Percentiles rank a stretch among this genome's conserved stretches.
Conservation (phyloP, 2,797 vertebrate genomes). For the Melanotaenia parkinsoni region DNA sequence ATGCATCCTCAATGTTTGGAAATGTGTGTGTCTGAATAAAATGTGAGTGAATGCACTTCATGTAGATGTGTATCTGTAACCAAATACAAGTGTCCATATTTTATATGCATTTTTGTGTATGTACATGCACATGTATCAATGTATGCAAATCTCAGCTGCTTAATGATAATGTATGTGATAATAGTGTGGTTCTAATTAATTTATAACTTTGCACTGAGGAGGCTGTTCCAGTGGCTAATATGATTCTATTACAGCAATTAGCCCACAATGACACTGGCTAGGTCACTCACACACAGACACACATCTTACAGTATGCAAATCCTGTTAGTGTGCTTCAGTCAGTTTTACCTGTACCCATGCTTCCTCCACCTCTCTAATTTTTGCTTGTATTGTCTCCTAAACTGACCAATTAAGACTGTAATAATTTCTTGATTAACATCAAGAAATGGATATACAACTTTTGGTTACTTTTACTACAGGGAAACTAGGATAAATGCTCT, state of each 20-base stretch:
- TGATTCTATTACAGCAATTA: constrained; percentile 90
- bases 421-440: too few relatives aligned
- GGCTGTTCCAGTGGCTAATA: constrained; percentile 88
- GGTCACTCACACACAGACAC: constrained; percentile 82
- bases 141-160: constrained; percentile 85
- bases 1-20: constrained; percentile 66
- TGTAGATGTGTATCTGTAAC: constrained; percentile 11
- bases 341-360: constrained; percentile 12
- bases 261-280: constrained; percentile 88
- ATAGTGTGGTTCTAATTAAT: constrained; percentile 87
- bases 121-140: constrained; percentile 64
- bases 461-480: constrained; percentile 12
- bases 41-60: constrained; percentile 39
- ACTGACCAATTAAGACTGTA: neutral
- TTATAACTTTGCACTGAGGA: constrained; percentile 89
- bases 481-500: constrained; percentile 13
- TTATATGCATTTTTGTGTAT: constrained; percentile 47
- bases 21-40: constrained; percentile 49
- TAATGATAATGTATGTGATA: constrained; percentile 90
- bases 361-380: constrained; percentile 30
- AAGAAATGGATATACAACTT: neutral
- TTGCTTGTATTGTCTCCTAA: constrained; percentile 1
- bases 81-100: constrained; percentile 21
- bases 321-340: constrained; percentile 43
- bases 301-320: constrained; percentile 71